Base-by-base conservation (phyloP, 2,113 vertebrate genomes). In the Excalfactoria chinensis region DNA sequence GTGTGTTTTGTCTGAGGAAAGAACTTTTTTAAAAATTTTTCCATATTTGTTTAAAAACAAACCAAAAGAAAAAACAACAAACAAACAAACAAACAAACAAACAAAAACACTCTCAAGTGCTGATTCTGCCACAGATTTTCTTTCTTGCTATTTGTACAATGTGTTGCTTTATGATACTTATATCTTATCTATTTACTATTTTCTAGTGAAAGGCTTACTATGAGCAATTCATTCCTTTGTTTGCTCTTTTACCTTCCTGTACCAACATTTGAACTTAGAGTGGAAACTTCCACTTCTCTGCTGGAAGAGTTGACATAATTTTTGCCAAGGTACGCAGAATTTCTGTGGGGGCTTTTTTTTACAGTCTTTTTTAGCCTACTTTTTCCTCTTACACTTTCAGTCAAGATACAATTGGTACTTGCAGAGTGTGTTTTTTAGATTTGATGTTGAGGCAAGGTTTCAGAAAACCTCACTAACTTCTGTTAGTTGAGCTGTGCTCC, bases 241-340 rank as follows among this genome's bases (percentile, higher is more conserved):
- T 95, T 93, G 83, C 80, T 92, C 80, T 94, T 80, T 90, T 86
- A 88, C 86, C 58, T 93, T 79, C 80, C 73, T 90, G 40, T 90
- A 86, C 60, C 30, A 92, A 86, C 73, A 90, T 91, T 80, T 81
- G 76, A 91, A 84, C 89, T 84, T 58, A 62, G 88, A 72, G 80
- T 96, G 93, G 95, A 96, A 96, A 96, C 90, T 96, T 96, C 95
- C 95, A 96, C 73, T 90, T 94, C 90, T 85, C 46, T 88, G 34
- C 86, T 95, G 88, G 68, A 86, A 86, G 30, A 93, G 86, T 26
- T 89, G 67, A 67, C 78, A 86, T 69, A 80, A 89, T 80, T 89
- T 89, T 91, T 93, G 93, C 94, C 91, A 96, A 94, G 8, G 7
- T 87, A 88, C 2, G 35, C 84, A 94, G 68, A 87, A 83, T 89